Conservation (phyloP, 2,888 invertebrate species). For the Nemurella pictetii region DNA sequence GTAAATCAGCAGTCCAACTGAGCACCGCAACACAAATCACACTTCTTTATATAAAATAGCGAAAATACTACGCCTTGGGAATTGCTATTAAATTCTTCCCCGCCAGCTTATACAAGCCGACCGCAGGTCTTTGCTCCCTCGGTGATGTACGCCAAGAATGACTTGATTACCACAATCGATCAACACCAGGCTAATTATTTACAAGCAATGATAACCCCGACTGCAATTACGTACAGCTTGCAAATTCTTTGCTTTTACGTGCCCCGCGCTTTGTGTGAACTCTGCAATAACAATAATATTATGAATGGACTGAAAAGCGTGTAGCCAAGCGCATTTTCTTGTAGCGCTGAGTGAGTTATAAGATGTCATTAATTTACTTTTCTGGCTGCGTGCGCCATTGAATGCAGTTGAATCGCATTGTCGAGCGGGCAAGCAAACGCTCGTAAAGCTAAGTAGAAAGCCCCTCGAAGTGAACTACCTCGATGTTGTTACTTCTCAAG, state of each 20-base stretch:
- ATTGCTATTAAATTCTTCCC: background rate
- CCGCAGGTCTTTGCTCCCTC: background rate
- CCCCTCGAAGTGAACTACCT: background rate
- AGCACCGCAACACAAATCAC: background rate
- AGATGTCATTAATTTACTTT: background rate
- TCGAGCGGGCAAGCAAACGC: background rate
- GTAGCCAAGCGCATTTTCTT: background rate
- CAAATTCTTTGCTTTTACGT: background rate
- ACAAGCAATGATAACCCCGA: background rate
- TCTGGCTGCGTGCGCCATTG: too few species aligned
- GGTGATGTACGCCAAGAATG: background rate
- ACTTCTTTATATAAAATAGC: background rate
- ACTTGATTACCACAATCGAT: background rate
- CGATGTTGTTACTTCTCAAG: background rate
- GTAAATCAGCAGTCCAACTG: background rate
- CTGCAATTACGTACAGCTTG: background rate
- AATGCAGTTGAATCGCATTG: background rate
- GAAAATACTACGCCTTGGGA: background rate
- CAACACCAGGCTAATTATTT: background rate
- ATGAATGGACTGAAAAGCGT: background rate
- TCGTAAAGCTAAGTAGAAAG: background rate
- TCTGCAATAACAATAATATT: background rate
- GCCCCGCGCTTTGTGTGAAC: background rate
- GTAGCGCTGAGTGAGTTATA: background rate
- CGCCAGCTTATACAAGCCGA: background rate